These are phyloP conservation scores for Maconellicoccus hirsutus DNA, from an alignment of 1,140 invertebrate species.

Conservation along the genomic window DNA sequence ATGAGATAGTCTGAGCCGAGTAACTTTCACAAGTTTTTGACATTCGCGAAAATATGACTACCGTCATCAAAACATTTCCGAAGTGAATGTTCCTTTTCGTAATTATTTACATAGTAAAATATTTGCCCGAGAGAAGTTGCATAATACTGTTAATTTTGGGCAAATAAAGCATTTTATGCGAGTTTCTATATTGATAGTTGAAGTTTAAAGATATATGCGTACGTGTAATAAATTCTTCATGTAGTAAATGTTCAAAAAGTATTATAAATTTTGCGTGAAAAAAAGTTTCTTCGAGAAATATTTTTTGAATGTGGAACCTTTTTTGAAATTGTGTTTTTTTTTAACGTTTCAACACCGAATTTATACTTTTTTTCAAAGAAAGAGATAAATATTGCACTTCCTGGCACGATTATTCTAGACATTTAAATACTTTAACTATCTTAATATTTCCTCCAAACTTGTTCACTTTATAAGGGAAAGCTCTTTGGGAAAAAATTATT, in stretches of 20 bases:
- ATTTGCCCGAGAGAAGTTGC: neutral
- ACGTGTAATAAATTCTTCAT: neutral
- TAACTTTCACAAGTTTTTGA: neutral
- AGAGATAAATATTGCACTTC: conserved; percentile 9
- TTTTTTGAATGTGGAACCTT: neutral
- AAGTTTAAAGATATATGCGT: neutral
- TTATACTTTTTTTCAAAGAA: conserved; percentile 1
- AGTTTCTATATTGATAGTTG: neutral
- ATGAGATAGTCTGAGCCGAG: neutral
- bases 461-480: neutral
- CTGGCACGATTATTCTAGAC: conserved; percentile 2
- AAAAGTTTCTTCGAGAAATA: neutral
- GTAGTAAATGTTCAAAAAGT: neutral
- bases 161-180: neutral
- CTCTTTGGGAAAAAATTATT: neutral
- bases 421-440: conserved; percentile 10
- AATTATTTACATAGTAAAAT: neutral
- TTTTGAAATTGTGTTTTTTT: neutral
- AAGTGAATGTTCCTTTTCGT: neutral
- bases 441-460: conserved; percentile 10
- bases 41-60: conserved; percentile 4
- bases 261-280: neutral
- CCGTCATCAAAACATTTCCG: neutral
- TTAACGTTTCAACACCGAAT: neutral
- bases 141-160: neutral